Percentiles rank a stretch among this genome's conserved stretches.
These are phyloP conservation scores for Pseudococcus viburni DNA, from an alignment of 2,888 invertebrate genomes.

Conservation along the genomic window DNA sequence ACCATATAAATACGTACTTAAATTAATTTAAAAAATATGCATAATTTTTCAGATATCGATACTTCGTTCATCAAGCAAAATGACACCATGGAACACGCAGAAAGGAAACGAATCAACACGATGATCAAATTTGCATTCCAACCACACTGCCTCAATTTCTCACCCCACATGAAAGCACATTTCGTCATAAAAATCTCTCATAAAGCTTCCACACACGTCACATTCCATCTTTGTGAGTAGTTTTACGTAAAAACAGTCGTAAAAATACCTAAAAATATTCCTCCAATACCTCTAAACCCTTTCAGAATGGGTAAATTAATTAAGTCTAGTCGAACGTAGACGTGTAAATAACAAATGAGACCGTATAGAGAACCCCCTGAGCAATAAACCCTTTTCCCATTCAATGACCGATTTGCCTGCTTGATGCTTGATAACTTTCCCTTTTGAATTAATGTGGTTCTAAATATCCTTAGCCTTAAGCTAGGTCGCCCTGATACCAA, in stretches of 20 bases:
- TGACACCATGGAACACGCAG: not conserved
- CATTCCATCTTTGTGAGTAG: not conserved
- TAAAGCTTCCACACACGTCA: not conserved
- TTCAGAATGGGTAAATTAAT: not conserved
- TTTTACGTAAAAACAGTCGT: not conserved
- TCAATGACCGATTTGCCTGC: not conserved
- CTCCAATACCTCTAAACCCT: not conserved
- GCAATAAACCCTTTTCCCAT: not conserved
- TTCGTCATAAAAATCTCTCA: not conserved
- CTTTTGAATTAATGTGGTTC: not conserved
- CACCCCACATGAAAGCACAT: not conserved
- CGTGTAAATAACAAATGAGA: slow-evolving; percentile 4
- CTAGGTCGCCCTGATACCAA: not conserved
- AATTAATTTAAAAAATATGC: too few relatives aligned
- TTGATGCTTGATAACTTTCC: not conserved
- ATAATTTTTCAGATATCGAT: too few relatives aligned
- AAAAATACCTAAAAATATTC: not conserved
- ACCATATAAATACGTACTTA: too few relatives aligned
- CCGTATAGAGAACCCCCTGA: not conserved
- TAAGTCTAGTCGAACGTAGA: not conserved
- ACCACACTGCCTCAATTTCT: not conserved
- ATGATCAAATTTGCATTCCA: not conserved
- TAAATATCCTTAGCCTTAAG: not conserved
- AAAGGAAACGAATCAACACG: not conserved
- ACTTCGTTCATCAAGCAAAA: not conserved